Percentiles rank a stretch among this genome's conserved stretches.
These are phyloP conservation scores for Standfussiana lucernea DNA, from an alignment of 2,888 invertebrate species.

Conservation along the genomic window DNA sequence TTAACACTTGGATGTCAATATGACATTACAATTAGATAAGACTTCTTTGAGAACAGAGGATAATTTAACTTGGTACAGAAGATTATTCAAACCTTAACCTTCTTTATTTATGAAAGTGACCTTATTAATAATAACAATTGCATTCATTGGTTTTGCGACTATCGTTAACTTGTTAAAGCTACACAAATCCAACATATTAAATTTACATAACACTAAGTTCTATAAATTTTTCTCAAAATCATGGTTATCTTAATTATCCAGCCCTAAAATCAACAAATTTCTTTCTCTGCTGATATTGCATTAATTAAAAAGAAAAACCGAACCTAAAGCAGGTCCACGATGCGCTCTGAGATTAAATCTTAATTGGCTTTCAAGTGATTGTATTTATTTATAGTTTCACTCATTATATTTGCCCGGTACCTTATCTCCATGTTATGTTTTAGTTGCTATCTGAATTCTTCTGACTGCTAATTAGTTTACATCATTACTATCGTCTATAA, in stretches of 20 bases:
- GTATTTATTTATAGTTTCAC: constrained; percentile 49
- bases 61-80: constrained; percentile 13
- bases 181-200: not conserved
- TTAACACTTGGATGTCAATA: constrained; percentile 39
- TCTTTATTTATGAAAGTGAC: not conserved
- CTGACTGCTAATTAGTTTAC: constrained; percentile 60
- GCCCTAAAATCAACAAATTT: constrained; percentile 32
- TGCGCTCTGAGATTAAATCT: constrained; percentile 59
- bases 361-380: constrained; percentile 64
- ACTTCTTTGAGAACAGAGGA: constrained; percentile 31
- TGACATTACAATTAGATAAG: constrained; percentile 42
- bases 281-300: constrained; percentile 34
- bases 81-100: constrained; percentile 11
- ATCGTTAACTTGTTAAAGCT: not conserved
- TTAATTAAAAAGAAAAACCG: constrained; percentile 59
- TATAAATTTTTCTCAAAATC: not conserved
- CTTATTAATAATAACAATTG: not conserved
- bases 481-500: constrained; percentile 45
- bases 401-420: constrained; percentile 48
- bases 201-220: not conserved
- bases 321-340: constrained; percentile 49
- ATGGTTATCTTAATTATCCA: constrained; percentile 19
- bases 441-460: constrained; percentile 54
- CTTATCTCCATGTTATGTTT: constrained; percentile 54
- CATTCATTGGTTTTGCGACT: not conserved